Conservation (phyloP, 2,797 vertebrate genomes). For the Sandelia bainsii region DNA sequence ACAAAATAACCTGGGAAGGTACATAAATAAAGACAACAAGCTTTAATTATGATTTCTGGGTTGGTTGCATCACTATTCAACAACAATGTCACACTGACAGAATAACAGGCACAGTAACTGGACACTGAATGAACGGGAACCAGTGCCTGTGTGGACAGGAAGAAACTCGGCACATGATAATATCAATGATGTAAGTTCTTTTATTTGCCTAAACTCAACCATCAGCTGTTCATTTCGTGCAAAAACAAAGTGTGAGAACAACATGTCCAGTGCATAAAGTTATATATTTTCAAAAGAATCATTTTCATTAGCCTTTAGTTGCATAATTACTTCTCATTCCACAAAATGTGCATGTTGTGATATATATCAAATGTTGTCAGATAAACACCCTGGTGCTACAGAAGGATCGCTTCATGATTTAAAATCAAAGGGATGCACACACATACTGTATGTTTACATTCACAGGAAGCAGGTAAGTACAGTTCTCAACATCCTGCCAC, state of each 20-base stretch:
- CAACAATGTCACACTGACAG: too few relatives aligned
- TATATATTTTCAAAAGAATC: neutral
- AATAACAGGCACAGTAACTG: too few relatives aligned
- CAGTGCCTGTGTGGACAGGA: too few relatives aligned
- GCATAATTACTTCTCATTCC: neutral
- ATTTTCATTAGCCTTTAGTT: constrained; percentile 9
- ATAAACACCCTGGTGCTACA: constrained; percentile 19
- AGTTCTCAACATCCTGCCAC: constrained; percentile 69
- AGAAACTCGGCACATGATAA: too few relatives aligned
- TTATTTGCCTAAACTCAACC: neutral
- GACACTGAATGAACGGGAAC: too few relatives aligned
- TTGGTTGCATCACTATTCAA: too few relatives aligned
- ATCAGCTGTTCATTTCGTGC: neutral
- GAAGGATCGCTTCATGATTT: constrained; percentile 27
- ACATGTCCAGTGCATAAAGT: neutral
- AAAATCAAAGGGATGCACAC: constrained; percentile 55
- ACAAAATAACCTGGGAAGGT: too few relatives aligned
- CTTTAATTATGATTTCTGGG: too few relatives aligned
- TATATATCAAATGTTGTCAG: constrained; percentile 38
- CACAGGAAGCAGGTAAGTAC: constrained; percentile 74
- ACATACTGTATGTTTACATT: constrained; percentile 57
- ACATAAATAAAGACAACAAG: too few relatives aligned
- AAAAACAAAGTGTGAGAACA: neutral
- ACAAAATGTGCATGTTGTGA: constrained; percentile 10
- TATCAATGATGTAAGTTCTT: neutral